Evolutionary conservation across 1,140 invertebrate genomes (phyloP), one percentile per base, ranked within the genome.

Genomic region (Lepidostoma basale): DNA sequence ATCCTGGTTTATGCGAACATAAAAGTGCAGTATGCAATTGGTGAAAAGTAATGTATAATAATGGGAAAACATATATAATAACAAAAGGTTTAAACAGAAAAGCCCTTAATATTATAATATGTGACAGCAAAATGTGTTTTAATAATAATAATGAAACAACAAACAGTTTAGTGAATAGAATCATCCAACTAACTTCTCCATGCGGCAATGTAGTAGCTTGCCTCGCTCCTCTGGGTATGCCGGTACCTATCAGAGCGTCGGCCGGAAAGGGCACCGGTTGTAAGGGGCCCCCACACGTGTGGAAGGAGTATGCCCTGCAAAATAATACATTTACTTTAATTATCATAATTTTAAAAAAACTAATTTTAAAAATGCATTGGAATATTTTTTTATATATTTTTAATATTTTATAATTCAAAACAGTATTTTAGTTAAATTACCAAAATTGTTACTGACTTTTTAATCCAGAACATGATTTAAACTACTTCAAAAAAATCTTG

Each of bases 231-330:
- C 94, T 86, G 1, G 97, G 97, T 76, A 99, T 95, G 8, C 96
- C 97, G 14, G 94, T 89, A 20, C 93, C 95, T 62, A 92, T 88
- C 23, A 98, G 83, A 36, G 96, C 96, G 82, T 98, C 97, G 23
- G 93, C 89, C n/a, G 96, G 96, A 81, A 98, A 98, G 45, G 93
- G 93, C 44, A 97, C 95, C 6, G 96, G 95, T 76, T 95, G 92
- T 78, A 96, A 88, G 73, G 94, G 94, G 75, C 88, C 93, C 72
- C 90, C 93, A 82, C 90, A 92, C 75, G 94, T 90, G 82, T 96
- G 94, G 85, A 94, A 97, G 70, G 94, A 95, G 84, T 97, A 97
- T 22, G 95, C 92, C 49, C 93, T 95, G 83, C 9, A 84, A 85
- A 4, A 44, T 44, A 44, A n/a, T 8, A n/a, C 14, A 44, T 20